Conservation (phyloP, 2,113 vertebrate species). For the Vulpes lagopus region DNA sequence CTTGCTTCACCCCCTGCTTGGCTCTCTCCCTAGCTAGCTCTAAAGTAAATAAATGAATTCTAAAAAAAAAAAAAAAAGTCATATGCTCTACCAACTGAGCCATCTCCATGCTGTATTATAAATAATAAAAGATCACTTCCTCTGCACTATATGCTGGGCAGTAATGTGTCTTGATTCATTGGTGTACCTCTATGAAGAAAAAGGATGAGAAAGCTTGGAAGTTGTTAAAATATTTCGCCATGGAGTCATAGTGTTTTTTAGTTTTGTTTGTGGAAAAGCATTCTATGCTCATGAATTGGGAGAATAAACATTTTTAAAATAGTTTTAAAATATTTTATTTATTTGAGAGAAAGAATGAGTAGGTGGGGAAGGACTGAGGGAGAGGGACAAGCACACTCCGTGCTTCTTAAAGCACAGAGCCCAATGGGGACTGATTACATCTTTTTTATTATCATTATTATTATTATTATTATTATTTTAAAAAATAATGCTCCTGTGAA, state of each 20-base stretch:
- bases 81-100: not conserved
- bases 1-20: not conserved
- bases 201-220: not conserved
- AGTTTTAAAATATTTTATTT: too few relatives aligned
- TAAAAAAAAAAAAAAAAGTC: too few relatives aligned
- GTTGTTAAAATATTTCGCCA: not conserved
- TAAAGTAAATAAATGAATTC: not conserved
- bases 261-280: not conserved
- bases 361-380: too few relatives aligned
- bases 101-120: not conserved
- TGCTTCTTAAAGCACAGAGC: too few relatives aligned
- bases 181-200: not conserved
- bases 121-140: not conserved
- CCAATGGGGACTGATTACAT: not conserved
- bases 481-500: not conserved
- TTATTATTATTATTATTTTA: not conserved
- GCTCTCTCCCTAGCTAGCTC: not conserved
- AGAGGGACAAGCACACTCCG: too few relatives aligned
- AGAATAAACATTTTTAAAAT: too few relatives aligned
- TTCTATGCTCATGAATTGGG: too few relatives aligned
- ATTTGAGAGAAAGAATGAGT: too few relatives aligned
- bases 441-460: not conserved
- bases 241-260: not conserved
- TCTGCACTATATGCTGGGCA: not conserved
- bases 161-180: not conserved